A percentile compares a stretch with the other conserved stretches of the same genome.
These are phyloP conservation scores for Myotis daubentonii DNA, from an alignment of 2,797 vertebrate species.

Conservation along the genomic window DNA sequence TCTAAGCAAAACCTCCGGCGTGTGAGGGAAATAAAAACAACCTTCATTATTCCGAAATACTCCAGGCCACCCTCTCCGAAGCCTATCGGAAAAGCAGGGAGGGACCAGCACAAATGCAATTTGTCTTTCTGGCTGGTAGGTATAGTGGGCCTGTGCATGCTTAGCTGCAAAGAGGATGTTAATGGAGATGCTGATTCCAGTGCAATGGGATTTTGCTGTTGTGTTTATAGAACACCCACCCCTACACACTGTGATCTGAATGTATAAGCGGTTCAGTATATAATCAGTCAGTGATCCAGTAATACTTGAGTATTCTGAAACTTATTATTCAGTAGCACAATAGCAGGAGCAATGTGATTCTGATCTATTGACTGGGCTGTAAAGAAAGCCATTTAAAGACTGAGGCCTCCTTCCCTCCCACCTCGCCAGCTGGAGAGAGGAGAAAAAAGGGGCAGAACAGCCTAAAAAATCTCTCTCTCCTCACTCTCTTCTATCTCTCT, in stretches of 20 bases:
- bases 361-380: not conserved
- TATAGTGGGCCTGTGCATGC: not conserved
- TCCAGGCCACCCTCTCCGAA: slow-evolving; percentile 29
- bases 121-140: slow-evolving; percentile 31
- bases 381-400: slow-evolving; percentile 26
- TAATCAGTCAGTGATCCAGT: not conserved
- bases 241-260: slow-evolving; percentile 45
- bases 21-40: not conserved
- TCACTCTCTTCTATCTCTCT: too few relatives aligned
- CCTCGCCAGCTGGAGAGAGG: too few relatives aligned
- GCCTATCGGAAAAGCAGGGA: slow-evolving; percentile 16
- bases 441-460: too few relatives aligned
- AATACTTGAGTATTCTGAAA: slow-evolving; percentile 25
- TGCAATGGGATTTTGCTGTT: slow-evolving; percentile 9
- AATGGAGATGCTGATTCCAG: not conserved
- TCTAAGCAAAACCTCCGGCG: not conserved
- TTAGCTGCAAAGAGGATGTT: slow-evolving; percentile 34
- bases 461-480: too few relatives aligned
- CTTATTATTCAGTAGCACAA: slow-evolving; percentile 19
- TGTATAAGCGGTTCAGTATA: not conserved
- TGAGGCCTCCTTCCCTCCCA: not conserved
- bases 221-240: not conserved
- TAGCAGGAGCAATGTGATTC: not conserved
- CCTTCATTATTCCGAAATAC: slow-evolving; percentile 58
- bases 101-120: not conserved